Evolutionary conservation across 2,797 vertebrate genomes (phyloP).

Genomic region (Parotocinclus haroldoi): DNA sequence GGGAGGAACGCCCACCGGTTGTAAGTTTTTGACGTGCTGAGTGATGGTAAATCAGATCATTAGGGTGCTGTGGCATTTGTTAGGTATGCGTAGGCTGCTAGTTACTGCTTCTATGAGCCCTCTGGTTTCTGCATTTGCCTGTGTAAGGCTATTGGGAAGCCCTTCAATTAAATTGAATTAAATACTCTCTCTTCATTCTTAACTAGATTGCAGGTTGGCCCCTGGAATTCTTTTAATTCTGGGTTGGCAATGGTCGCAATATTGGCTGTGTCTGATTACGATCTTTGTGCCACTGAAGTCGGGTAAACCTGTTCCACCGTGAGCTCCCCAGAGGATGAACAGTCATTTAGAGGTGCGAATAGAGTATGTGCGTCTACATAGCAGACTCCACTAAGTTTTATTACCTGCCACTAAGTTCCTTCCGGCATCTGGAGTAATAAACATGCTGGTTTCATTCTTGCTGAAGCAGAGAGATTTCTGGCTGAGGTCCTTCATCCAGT

Average conservation of each 20-base stretch:
- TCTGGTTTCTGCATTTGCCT: conserved; percentile 40
- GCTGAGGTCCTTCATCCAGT: background rate
- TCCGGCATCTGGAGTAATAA: conserved; percentile 57
- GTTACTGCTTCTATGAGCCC: background rate
- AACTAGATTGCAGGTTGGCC: background rate
- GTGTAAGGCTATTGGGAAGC: conserved; percentile 24
- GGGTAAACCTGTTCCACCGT: conserved; percentile 7
- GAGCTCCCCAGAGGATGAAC: conserved; percentile 4
- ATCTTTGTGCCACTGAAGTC: conserved; percentile 10
- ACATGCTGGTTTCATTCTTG: conserved; percentile 22
- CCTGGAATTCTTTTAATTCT: conserved; percentile 2
- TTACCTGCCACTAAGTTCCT: conserved; percentile 48
- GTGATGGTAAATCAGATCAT: conserved; percentile 19
- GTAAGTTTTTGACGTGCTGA: conserved; percentile 4
- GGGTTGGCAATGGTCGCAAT: background rate
- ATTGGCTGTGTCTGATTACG: conserved; percentile 6
- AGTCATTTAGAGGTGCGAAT: conserved; percentile 27
- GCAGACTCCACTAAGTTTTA: conserved; percentile 26
- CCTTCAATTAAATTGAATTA: conserved; percentile 28
- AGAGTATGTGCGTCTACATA: background rate
- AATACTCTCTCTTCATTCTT: conserved; percentile 37
- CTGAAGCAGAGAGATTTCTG: conserved; percentile 11
- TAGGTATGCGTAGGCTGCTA: background rate
- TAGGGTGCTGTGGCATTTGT: conserved; percentile 6
- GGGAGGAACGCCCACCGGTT: conserved; percentile 8